Base-by-base conservation (phyloP, 2,797 vertebrate genomes). In the Crax fasciolata region DNA sequence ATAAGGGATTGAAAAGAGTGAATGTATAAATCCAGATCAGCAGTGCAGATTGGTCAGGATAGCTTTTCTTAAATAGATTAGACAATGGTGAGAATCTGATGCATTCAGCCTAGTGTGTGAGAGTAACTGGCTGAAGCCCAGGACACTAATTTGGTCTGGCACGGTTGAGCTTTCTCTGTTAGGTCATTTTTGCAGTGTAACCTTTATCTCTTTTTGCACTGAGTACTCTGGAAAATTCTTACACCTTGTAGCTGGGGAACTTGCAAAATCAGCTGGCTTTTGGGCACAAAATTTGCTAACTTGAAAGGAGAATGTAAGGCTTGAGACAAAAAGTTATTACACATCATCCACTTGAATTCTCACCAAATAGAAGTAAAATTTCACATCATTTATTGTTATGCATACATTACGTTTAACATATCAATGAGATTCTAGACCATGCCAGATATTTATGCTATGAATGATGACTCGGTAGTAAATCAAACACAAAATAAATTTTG, bases 381-480 rank as follows among this genome's bases (percentile, higher is more conserved):
- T 72, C 63, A 49, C 9, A 66, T 17, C 35, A n/a, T 84, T 74
- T 94, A 84, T 77, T 87, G 27, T 76, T 90, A 48, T 4, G 2
- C 3, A 88, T 87, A 84, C 11, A 18, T 54, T 86, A 35, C 30
- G 7, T 70, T 93, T 94, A 77, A 86, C 23, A 65, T 82, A 46
- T 13, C 30, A 28, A 12, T 89, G 59, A 43, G 49, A 89, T 87
- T 94, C 30, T 58, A 86, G 48, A 52, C 84, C 25, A 83, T 17
- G 55, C 28, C 61, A 84, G 51, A 59, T 85, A 90, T 54, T 95
- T 93, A 46, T 20, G 25, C 28, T 58, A 12, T 83, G 65, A 96
- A 87, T 55, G 43, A 91, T 93, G 61, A n/a, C 41, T 57, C 14
- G 16, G 27, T 68, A 81, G 28, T 88, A 96, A 94, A 94, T 51